Conservation (phyloP, 35 echinoderm and acorn worm genomes). For the Stichopus chloronotus region DNA sequence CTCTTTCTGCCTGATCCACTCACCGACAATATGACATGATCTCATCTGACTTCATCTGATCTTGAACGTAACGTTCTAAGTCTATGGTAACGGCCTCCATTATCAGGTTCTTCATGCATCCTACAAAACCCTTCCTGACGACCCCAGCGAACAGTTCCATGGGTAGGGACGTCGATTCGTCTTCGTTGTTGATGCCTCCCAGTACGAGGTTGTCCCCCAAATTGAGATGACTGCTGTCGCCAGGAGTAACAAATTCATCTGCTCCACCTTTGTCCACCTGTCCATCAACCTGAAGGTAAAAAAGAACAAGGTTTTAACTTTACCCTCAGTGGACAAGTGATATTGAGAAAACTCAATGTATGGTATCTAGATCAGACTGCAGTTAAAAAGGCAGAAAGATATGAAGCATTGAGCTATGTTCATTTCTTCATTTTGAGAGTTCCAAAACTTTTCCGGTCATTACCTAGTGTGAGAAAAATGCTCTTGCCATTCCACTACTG, state of each 20-base stretch:
- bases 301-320: neutral
- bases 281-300: constrained; percentile 25
- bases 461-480: too few relatives aligned
- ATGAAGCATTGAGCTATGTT: too few relatives aligned
- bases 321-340: too few relatives aligned
- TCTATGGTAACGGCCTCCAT: constrained; percentile 73
- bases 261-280: neutral
- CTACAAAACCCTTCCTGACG: constrained; percentile 80
- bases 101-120: constrained; percentile 82
- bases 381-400: too few relatives aligned
- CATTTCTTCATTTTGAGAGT: too few relatives aligned
- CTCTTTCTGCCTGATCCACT: neutral
- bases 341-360: too few relatives aligned
- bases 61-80: constrained; percentile 54
- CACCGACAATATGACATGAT: constrained; percentile 72
- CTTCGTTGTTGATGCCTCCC: constrained; percentile 72
- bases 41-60: constrained; percentile 57
- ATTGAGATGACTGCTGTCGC: constrained; percentile 75
- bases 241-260: constrained; percentile 55
- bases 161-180: constrained; percentile 56
- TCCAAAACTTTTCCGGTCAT: too few relatives aligned
- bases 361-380: too few relatives aligned
- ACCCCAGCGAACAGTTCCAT: constrained; percentile 80
- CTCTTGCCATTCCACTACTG: too few relatives aligned
- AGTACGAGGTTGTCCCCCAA: constrained; percentile 74